Evolutionary conservation across 2,888 invertebrate genomes (phyloP).

Genomic region (Drosophila prostipennis): DNA sequence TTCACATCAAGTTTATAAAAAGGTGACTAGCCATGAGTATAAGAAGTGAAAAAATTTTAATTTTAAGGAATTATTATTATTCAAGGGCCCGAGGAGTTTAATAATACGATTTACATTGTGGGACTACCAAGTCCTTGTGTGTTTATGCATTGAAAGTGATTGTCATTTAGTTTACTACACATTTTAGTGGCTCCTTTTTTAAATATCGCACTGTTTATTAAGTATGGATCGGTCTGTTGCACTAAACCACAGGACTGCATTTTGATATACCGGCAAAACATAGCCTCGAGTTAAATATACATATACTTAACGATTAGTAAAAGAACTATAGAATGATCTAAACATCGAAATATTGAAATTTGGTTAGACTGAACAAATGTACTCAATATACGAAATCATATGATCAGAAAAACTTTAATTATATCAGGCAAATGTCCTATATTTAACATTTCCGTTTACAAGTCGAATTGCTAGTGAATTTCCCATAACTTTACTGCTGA

Average conservation of each 20-base stretch:
- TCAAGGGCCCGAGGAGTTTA: not conserved
- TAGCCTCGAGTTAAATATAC: slow-evolving; percentile 21
- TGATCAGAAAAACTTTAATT: not conserved
- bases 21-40: not conserved
- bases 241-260: slow-evolving; percentile 16
- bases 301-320: slow-evolving; percentile 17
- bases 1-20: too few relatives aligned
- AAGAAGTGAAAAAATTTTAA: not conserved
- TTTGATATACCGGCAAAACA: slow-evolving; percentile 12
- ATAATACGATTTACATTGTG: not conserved
- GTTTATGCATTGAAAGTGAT: slow-evolving; percentile 15
- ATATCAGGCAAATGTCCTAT: slow-evolving; percentile 76
- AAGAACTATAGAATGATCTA: slow-evolving; percentile 1
- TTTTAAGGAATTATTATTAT: not conserved
- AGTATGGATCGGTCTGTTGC: slow-evolving; percentile 28
- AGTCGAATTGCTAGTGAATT: slow-evolving; percentile 44
- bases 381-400: slow-evolving; percentile 2
- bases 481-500: slow-evolving; percentile 41
- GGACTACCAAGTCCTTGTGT: slow-evolving; percentile 7
- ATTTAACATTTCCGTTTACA: slow-evolving; percentile 66
- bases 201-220: slow-evolving; percentile 23
- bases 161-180: slow-evolving; percentile 2
- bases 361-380: not conserved
- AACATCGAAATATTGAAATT: not conserved
- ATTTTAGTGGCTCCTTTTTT: not conserved